Percentiles rank a stretch among this genome's conserved stretches.
These are phyloP conservation scores for Gonocerus acuteangulatus DNA, from an alignment of 2,888 invertebrate species.

Conservation along the genomic window DNA sequence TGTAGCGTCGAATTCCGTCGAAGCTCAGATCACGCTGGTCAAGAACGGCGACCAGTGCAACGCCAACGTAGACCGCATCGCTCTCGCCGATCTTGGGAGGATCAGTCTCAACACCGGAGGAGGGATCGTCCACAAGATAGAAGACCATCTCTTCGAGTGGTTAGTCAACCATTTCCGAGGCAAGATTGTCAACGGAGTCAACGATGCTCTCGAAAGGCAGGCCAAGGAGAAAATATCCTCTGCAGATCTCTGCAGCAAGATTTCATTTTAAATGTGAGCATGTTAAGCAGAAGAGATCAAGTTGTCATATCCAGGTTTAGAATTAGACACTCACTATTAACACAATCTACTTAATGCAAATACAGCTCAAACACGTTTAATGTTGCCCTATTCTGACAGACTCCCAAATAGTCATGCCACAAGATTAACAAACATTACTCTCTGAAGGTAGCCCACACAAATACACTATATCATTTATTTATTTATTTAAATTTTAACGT, in stretches of 20 bases:
- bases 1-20: conserved; percentile 30
- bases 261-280: conserved; percentile 4
- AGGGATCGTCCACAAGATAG: conserved; percentile 31
- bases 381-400: too few relatives aligned
- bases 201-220: conserved; percentile 16
- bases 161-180: conserved; percentile 26
- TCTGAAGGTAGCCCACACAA: too few relatives aligned
- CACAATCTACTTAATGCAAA: too few relatives aligned
- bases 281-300: too few relatives aligned
- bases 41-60: conserved; percentile 28
- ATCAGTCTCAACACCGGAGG: conserved; percentile 32
- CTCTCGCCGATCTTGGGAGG: conserved; percentile 27
- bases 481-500: too few relatives aligned
- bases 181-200: conserved; percentile 14
- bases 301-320: too few relatives aligned
- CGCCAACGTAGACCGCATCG: conserved; percentile 29
- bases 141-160: conserved; percentile 28
- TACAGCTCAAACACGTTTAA: too few relatives aligned
- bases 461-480: too few relatives aligned
- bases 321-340: too few relatives aligned
- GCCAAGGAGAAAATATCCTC: conserved; percentile 16
- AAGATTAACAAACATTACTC: too few relatives aligned
- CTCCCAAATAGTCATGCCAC: too few relatives aligned
- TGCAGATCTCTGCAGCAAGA: conserved; percentile 30
- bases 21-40: conserved; percentile 28